Evolutionary conservation across 2,113 vertebrate genomes (phyloP).

Genomic region (Sisor rabdophorus): DNA sequence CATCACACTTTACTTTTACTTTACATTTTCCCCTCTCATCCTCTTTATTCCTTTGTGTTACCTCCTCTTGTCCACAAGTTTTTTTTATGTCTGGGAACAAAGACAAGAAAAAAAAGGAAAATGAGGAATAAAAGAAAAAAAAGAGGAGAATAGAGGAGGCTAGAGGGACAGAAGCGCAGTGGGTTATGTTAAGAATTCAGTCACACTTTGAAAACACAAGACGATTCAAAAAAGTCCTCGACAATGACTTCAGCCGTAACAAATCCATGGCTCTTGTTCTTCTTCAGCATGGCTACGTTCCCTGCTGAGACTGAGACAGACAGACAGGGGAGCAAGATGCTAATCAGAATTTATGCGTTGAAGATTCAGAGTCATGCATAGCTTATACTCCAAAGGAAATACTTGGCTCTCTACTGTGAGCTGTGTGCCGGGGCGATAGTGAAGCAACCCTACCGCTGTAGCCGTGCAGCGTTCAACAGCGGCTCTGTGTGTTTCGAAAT

Average conservation of each 20-base stretch:
- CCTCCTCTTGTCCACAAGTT: neutral
- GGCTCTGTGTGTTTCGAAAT: neutral
- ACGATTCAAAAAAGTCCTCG: neutral
- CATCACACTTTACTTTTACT: too few species aligned
- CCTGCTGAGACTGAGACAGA: neutral
- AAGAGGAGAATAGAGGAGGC: neutral
- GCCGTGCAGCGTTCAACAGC: neutral
- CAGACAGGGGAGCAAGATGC: neutral
- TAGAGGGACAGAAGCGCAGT: slow-evolving; percentile 8
- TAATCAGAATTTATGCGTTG: neutral
- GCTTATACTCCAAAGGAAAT: slow-evolving; percentile 7
- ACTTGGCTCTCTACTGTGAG: neutral
- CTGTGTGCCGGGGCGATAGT: neutral
- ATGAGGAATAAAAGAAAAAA: neutral
- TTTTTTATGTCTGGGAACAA: slow-evolving; percentile 16
- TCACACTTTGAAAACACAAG: neutral
- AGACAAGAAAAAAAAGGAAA: neutral
- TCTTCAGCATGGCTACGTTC: neutral
- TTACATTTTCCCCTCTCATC: neutral
- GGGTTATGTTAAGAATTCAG: slow-evolving; percentile 16
- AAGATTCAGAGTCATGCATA: slow-evolving; percentile 2
- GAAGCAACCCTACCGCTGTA: neutral
- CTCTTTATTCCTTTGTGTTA: neutral
- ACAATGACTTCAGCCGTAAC: slow-evolving; percentile 3
- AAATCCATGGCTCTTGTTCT: slow-evolving; percentile 3